These are phyloP conservation scores for Rapana venosa DNA, from an alignment of 2,888 invertebrate genomes.

Conservation along the genomic window DNA sequence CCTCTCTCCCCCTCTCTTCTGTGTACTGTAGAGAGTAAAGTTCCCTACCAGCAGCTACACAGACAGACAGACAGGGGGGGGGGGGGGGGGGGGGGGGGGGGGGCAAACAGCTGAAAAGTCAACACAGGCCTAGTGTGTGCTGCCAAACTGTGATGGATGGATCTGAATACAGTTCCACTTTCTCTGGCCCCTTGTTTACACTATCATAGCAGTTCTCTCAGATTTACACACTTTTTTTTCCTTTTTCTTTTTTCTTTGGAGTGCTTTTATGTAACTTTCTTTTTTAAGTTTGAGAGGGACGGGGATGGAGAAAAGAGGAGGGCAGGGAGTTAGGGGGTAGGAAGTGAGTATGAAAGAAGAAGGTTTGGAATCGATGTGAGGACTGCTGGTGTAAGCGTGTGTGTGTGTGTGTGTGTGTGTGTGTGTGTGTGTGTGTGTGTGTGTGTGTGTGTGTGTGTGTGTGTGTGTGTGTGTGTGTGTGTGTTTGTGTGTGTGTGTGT, in stretches of 20 bases:
- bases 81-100: neutral
- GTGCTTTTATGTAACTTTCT: too few relatives aligned
- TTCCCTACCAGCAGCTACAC: too few relatives aligned
- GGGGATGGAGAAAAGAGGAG: too few relatives aligned
- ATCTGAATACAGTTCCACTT: constrained; percentile 21
- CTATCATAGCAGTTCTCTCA: neutral
- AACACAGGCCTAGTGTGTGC: constrained; percentile 5
- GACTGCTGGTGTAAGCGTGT: neutral
- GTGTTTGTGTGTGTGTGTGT: neutral
- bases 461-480: too few relatives aligned
- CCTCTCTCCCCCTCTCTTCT: too few relatives aligned
- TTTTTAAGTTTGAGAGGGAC: too few relatives aligned
- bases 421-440: constrained; percentile 18
- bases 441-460: neutral
- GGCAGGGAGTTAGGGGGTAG: too few relatives aligned
- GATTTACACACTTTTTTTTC: neutral
- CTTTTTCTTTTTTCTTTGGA: neutral
- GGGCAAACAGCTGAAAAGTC: neutral
- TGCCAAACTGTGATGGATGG: constrained; percentile 36
- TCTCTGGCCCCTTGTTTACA: constrained; percentile 11
- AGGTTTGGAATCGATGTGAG: neutral
- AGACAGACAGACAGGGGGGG: too few relatives aligned
- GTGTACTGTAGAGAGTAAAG: too few relatives aligned
- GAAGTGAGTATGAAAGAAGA: too few relatives aligned
- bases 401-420: neutral